These are phyloP conservation scores for Apostichopus japonicus DNA, from an alignment of 35 echinoderm and acorn worm species.

Conservation along the genomic window DNA sequence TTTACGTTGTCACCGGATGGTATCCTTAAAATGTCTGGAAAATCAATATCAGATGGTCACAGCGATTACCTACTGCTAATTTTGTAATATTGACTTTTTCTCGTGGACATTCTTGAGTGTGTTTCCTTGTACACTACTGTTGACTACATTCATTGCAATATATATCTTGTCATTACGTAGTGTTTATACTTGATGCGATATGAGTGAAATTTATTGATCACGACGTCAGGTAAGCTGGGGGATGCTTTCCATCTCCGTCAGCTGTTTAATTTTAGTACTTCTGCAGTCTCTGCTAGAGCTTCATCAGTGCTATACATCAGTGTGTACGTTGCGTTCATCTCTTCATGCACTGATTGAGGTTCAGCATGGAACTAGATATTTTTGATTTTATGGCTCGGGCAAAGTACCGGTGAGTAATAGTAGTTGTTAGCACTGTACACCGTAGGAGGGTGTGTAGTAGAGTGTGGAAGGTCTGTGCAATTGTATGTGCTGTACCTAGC, in stretches of 20 bases:
- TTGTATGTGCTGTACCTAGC: too few species aligned
- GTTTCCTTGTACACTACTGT: background rate
- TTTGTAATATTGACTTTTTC: background rate
- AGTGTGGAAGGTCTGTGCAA: too few species aligned
- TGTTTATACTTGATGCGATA: slow-evolving; percentile 10
- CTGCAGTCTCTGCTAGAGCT: background rate
- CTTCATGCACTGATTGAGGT: background rate
- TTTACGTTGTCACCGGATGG: too few species aligned
- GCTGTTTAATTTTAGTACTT: slow-evolving; percentile 15
- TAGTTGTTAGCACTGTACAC: background rate
- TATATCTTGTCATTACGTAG: background rate
- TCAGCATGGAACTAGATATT: background rate
- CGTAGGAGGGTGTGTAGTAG: too few species aligned
- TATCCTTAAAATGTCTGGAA: too few species aligned
- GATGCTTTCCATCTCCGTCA: slow-evolving; percentile 19
- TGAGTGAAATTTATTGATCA: background rate
- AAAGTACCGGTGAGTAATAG: background rate
- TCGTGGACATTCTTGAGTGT: background rate
- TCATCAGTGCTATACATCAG: too few species aligned
- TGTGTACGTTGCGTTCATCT: background rate
- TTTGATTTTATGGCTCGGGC: background rate
- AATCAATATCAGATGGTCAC: too few species aligned
- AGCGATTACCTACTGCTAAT: too few species aligned
- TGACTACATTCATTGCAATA: background rate
- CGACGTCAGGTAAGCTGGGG: background rate